Conservation (phyloP, 2,888 invertebrate genomes). For the Pterostichus madidus region DNA sequence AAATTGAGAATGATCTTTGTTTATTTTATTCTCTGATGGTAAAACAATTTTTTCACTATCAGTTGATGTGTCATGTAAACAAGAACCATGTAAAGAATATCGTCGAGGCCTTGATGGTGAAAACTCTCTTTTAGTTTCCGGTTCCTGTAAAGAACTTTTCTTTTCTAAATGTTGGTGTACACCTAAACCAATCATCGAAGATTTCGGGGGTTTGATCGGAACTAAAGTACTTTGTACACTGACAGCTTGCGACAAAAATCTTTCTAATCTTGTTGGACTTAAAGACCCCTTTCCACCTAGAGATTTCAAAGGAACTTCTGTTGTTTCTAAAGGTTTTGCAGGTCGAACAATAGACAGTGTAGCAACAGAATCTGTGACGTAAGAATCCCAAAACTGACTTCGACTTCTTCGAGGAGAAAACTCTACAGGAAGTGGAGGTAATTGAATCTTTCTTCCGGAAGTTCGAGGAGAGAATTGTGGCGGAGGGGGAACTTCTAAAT, state of each 20-base stretch:
- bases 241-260: conserved; percentile 20
- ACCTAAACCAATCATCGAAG: not conserved
- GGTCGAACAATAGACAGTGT: conserved; percentile 2
- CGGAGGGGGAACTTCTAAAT: conserved; percentile 14
- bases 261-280: conserved; percentile 22
- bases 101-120: not conserved
- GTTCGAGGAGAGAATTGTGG: conserved; percentile 11
- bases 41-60: too few species aligned
- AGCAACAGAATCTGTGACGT: conserved; percentile 24
- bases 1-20: not conserved
- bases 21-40: not conserved
- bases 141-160: conserved; percentile 22
- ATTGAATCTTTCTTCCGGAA: conserved; percentile 11
- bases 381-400: conserved; percentile 28
- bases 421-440: conserved; percentile 41
- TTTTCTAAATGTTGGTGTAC: conserved; percentile 21
- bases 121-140: not conserved
- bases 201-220: not conserved
- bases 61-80: not conserved
- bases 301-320: not conserved
- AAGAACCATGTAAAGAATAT: conserved; percentile 5
- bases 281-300: not conserved
- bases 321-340: not conserved
- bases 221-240: conserved; percentile 43
- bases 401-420: conserved; percentile 22